phyloP scores from a whole-genome alignment of 2,888 invertebrate genomes.

The Andrena bicolor region DNA sequence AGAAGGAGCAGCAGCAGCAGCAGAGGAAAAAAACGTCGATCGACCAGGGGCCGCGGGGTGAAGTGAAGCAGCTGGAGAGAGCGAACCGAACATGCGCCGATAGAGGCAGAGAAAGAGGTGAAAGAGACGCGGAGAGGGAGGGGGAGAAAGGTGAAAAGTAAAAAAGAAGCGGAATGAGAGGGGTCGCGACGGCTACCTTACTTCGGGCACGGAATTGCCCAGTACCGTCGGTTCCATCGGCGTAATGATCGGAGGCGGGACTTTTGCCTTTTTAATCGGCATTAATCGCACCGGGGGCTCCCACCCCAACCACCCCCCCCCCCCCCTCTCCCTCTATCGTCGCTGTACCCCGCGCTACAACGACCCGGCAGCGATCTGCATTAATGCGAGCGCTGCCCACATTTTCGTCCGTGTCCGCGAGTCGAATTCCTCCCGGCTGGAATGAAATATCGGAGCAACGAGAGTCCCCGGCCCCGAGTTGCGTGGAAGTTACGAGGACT shows the following conservation, averaged over 20 bases:
- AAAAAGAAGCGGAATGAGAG: constrained; percentile 45
- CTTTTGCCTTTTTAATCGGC: constrained; percentile 79
- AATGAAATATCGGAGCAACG: constrained; percentile 52
- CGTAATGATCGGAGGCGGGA: constrained; percentile 76
- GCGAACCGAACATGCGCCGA: constrained; percentile 34
- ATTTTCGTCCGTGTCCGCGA: constrained; percentile 47
- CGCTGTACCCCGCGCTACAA: constrained; percentile 53
- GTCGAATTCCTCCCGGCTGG: constrained; percentile 36
- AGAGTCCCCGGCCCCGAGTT: constrained; percentile 9
- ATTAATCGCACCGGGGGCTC: constrained; percentile 76
- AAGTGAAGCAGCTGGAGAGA: constrained; percentile 34
- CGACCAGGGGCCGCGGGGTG: constrained; percentile 17
- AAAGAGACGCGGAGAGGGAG: not conserved
- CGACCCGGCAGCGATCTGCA: constrained; percentile 65
- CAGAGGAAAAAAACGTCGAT: too few relatives aligned
- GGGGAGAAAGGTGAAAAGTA: constrained; percentile 21
- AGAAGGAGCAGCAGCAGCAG: too few relatives aligned
- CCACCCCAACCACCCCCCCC: constrained; percentile 13
- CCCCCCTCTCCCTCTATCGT: constrained; percentile 31
- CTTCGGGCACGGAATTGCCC: constrained; percentile 77
- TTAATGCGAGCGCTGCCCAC: constrained; percentile 58
- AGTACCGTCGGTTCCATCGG: constrained; percentile 63
- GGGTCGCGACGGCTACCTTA: constrained; percentile 76
- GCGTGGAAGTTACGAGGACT: constrained; percentile 48
- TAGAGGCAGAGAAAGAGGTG: constrained; percentile 35